Conservation (phyloP, 2,797 vertebrate genomes). For the Buceros bicornis region DNA sequence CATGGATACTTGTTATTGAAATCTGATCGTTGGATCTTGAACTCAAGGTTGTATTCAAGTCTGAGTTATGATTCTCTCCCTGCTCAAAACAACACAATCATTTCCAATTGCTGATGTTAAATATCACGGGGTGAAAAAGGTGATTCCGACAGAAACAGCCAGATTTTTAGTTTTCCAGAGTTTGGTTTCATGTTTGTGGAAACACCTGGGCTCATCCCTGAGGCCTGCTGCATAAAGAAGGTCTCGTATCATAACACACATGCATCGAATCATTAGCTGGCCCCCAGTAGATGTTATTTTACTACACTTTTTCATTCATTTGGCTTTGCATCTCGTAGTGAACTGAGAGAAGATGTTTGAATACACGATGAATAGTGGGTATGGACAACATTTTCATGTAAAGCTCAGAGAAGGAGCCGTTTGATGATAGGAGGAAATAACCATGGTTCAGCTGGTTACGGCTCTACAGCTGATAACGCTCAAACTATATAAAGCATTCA, state of each 20-base stretch:
- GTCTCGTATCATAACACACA: neutral
- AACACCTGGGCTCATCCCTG: neutral
- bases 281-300: neutral
- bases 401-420: neutral
- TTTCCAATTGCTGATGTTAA: neutral
- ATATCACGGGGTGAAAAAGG: neutral
- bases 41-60: neutral
- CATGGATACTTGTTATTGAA: neutral
- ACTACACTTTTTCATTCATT: neutral
- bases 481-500: neutral
- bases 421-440: neutral
- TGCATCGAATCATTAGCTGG: neutral
- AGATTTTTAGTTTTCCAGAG: neutral
- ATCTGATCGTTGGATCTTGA: neutral
- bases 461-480: neutral
- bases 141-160: neutral
- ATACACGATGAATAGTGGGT: neutral
- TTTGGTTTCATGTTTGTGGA: neutral
- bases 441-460: accelerated
- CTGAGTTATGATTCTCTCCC: neutral
- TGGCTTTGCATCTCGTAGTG: neutral
- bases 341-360: neutral
- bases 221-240: neutral
- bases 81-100: neutral
- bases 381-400: neutral